phyloP scores from a whole-genome alignment of 1,140 invertebrate genomes.

The Ridgeia piscesae region DNA sequence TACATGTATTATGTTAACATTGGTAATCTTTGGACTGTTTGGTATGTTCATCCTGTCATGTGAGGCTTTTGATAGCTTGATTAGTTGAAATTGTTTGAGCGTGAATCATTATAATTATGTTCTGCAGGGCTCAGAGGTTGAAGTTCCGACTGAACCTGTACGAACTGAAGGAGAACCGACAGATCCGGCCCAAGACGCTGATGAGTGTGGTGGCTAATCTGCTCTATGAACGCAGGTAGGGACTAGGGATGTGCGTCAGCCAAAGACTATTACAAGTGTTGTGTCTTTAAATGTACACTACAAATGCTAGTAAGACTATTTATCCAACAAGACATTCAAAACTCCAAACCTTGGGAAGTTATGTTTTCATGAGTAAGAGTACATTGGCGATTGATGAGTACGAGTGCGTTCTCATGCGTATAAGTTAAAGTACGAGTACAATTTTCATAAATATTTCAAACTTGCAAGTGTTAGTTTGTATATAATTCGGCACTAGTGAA shows the following conservation, averaged over 20 bases:
- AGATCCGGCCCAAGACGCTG: slow-evolving; percentile 88
- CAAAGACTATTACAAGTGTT: slow-evolving; percentile 88
- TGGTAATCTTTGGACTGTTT: too few species aligned
- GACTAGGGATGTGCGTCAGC: slow-evolving; percentile 58
- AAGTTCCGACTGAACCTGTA: slow-evolving; percentile 90
- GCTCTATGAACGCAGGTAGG: slow-evolving; percentile 85
- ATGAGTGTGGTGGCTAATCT: slow-evolving; percentile 92
- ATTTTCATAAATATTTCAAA: too few species aligned
- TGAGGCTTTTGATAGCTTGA: neutral
- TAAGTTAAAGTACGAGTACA: too few species aligned
- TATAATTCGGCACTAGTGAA: too few species aligned
- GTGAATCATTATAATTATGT: neutral
- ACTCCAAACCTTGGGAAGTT: too few species aligned
- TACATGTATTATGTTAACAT: too few species aligned
- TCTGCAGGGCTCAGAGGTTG: slow-evolving; percentile 69
- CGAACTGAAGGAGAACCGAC: slow-evolving; percentile 85
- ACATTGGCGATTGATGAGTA: too few species aligned
- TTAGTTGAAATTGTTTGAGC: neutral
- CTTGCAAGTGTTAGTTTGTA: too few species aligned
- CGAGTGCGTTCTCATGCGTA: too few species aligned
- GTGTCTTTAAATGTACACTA: slow-evolving; percentile 94
- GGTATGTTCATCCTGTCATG: neutral
- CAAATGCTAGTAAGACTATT: slow-evolving; percentile 71
- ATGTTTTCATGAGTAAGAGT: too few species aligned
- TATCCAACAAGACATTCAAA: slow-evolving; percentile 13